A percentile compares a stretch with the other conserved stretches of the same genome.
Conservation (phyloP, 2,888 invertebrate species). For the Dysmachus trigonus region DNA sequence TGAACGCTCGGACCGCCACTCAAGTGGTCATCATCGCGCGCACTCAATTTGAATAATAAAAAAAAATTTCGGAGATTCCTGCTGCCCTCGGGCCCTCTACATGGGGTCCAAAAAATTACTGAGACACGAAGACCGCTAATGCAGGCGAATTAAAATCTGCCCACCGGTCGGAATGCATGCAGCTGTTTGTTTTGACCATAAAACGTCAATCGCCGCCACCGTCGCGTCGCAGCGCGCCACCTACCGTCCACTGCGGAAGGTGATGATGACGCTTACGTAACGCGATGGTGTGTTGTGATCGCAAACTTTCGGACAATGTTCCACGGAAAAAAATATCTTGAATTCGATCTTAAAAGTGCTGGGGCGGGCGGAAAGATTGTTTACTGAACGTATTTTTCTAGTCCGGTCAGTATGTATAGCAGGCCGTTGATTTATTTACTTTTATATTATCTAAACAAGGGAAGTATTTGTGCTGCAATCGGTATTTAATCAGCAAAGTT, state of each 20-base stretch:
- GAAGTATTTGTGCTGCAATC: neutral
- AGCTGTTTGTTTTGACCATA: neutral
- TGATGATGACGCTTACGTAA: neutral
- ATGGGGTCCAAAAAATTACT: neutral
- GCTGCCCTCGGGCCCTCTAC: neutral
- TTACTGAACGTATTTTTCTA: neutral
- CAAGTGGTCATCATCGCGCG: slow-evolving; percentile 1
- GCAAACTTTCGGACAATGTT: neutral
- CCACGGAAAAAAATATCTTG: neutral
- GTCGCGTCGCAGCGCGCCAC: too few relatives aligned
- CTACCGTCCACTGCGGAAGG: neutral
- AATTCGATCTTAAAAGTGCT: neutral
- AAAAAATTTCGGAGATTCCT: neutral
- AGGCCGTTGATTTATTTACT: neutral
- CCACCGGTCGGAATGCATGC: neutral
- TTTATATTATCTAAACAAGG: neutral
- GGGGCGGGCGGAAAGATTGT: neutral
- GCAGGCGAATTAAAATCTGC: neutral
- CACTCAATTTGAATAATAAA: slow-evolving; percentile 34
- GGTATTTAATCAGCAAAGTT: neutral
- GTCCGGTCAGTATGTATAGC: neutral
- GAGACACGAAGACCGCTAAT: neutral
- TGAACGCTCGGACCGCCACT: slow-evolving; percentile 3
- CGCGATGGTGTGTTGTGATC: neutral
- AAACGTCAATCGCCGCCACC: neutral